Conservation (phyloP, 2,797 vertebrate species). For the Peromyscus eremicus region DNA sequence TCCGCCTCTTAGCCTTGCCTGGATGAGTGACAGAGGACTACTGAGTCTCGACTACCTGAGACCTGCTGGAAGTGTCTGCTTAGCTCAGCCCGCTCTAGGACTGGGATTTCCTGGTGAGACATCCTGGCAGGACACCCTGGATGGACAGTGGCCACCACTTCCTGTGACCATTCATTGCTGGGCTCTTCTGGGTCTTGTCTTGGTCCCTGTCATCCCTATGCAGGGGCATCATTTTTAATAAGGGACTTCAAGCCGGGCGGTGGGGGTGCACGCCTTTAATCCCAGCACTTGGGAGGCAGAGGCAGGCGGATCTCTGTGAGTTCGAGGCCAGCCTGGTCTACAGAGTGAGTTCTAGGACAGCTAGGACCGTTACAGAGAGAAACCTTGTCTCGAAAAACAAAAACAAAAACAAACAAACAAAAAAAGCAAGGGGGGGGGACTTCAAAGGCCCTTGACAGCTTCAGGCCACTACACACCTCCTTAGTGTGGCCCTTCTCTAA, state of each 20-base stretch:
- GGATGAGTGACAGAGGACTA: background rate
- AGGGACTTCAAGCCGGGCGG: background rate
- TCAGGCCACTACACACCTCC: background rate
- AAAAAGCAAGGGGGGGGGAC: background rate
- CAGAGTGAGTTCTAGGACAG: too few relatives aligned
- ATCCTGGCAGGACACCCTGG: background rate
- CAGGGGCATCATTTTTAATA: background rate
- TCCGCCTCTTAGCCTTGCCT: background rate
- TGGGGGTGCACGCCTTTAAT: too few relatives aligned
- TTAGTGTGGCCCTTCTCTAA: background rate
- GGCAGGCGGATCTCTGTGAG: too few relatives aligned
- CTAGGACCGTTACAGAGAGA: too few relatives aligned
- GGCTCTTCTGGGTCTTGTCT: background rate
- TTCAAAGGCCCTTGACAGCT: background rate
- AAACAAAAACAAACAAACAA: too few relatives aligned
- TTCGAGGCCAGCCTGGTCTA: too few relatives aligned
- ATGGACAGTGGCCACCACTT: background rate
- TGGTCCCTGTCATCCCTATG: constrained; percentile 25
- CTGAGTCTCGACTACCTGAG: background rate
- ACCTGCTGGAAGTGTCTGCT: background rate
- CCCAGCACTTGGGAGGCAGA: too few relatives aligned
- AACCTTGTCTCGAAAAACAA: too few relatives aligned
- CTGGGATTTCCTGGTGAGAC: background rate
- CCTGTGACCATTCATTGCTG: background rate
- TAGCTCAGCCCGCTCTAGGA: background rate